Evolutionary conservation across 1,140 invertebrate species (phyloP).

Genomic region (Littorina saxatilis): DNA sequence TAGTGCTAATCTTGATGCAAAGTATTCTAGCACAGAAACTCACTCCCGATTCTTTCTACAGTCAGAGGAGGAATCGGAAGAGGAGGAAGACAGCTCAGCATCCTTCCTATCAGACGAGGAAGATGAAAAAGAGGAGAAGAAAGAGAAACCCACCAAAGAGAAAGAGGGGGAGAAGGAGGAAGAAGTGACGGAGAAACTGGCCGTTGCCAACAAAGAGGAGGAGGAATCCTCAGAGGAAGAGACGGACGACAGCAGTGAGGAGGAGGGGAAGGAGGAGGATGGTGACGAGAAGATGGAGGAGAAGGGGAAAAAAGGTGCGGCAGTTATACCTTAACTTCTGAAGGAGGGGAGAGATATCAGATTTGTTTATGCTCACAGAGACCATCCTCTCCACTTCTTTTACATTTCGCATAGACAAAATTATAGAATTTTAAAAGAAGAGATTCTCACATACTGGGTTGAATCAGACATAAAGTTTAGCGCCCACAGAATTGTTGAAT

Average conservation of each 20-base stretch:
- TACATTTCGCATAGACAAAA: no score
- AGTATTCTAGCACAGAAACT: no score
- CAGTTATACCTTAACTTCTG: neutral
- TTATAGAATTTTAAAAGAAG: no score
- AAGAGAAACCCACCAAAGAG: constrained; percentile 16
- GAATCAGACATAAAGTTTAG: no score
- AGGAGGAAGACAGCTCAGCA: constrained; percentile 30
- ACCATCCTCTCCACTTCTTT: no score
- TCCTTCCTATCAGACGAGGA: constrained; percentile 16
- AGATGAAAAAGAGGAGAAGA: constrained; percentile 36
- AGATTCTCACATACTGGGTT: no score
- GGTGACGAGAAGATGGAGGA: constrained; percentile 15
- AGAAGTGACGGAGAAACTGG: neutral
- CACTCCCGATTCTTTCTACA: neutral
- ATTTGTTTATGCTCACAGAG: no score
- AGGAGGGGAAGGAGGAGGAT: constrained; percentile 12
- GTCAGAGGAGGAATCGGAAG: constrained; percentile 22
- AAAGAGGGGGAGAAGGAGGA: constrained; percentile 17
- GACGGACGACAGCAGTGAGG: neutral
- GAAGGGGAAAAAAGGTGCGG: neutral
- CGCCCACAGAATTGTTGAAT: no score
- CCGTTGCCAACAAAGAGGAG: neutral
- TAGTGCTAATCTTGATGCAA: no score
- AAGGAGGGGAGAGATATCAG: neutral
- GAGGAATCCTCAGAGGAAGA: neutral